Evolutionary conservation across 1,140 invertebrate species (phyloP).

Genomic region (Subanguina moxae): DNA sequence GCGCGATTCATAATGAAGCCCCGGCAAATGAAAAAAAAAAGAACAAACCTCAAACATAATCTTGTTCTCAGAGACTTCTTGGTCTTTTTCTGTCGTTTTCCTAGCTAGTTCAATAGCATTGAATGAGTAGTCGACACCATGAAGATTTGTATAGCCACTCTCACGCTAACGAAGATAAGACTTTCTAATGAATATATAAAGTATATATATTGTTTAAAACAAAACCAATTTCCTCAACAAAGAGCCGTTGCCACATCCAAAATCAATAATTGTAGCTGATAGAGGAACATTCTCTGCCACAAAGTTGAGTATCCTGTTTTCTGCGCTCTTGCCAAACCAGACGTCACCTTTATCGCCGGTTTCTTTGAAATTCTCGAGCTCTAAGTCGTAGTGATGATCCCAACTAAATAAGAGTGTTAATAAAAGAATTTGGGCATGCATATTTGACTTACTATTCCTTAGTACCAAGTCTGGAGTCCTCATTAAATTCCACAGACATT

Average conservation of each 20-base stretch:
- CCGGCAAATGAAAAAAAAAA: too few relatives aligned
- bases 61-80: slow-evolving; percentile 18
- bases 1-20: too few relatives aligned
- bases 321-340: slow-evolving; percentile 76
- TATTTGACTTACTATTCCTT: slow-evolving; percentile 68
- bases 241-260: slow-evolving; percentile 85
- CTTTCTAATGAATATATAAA: slow-evolving; percentile 4
- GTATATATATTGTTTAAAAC: slow-evolving; percentile 1
- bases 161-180: slow-evolving; percentile 60
- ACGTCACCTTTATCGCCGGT: slow-evolving; percentile 83
- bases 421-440: slow-evolving; percentile 1
- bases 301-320: slow-evolving; percentile 71
- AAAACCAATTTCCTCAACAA: slow-evolving; percentile 71
- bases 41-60: slow-evolving; percentile 9
- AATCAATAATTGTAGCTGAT: slow-evolving; percentile 62
- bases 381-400: slow-evolving; percentile 75
- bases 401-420: slow-evolving; percentile 65
- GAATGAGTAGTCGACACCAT: slow-evolving; percentile 78
- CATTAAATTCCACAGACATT: slow-evolving; percentile 18
- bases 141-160: slow-evolving; percentile 71
- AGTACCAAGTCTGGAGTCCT: slow-evolving; percentile 72
- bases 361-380: slow-evolving; percentile 76
- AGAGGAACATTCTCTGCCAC: slow-evolving; percentile 45
- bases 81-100: slow-evolving; percentile 28
- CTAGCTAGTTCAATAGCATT: slow-evolving; percentile 72